Conservation (phyloP, 2,113 vertebrate genomes). For the Desmodus rotundus region DNA sequence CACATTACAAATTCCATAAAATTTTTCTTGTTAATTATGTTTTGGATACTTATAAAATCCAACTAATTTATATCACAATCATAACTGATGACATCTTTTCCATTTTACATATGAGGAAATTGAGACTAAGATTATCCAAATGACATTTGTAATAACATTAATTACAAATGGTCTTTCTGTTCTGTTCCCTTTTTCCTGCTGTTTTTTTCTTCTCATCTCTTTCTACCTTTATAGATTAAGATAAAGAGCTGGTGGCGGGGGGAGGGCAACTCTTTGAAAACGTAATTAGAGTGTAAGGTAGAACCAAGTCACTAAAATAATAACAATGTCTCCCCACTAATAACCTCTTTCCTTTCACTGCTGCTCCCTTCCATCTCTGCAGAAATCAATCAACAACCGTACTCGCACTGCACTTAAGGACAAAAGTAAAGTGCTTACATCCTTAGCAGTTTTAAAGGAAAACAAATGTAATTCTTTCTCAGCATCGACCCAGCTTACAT, state of each 20-base stretch:
- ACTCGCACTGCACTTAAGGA: not conserved
- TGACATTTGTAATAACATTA: not conserved
- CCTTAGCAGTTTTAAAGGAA: not conserved
- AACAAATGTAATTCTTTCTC: not conserved
- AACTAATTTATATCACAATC: not conserved
- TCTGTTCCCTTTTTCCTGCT: not conserved
- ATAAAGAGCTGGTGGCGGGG: not conserved
- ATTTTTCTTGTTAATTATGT: not conserved
- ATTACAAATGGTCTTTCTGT: not conserved
- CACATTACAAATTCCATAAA: not conserved
- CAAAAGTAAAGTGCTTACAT: too few species aligned
- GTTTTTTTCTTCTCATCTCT: not conserved
- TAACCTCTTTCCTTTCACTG: not conserved
- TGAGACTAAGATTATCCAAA: not conserved
- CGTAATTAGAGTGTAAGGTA: not conserved
- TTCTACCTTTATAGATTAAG: not conserved
- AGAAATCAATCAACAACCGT: not conserved
- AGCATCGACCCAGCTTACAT: not conserved
- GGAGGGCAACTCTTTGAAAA: not conserved
- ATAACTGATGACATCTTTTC: not conserved
- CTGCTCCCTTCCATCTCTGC: not conserved
- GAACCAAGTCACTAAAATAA: not conserved
- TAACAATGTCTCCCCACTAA: not conserved
- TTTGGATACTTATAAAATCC: not conserved
- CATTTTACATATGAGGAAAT: not conserved